Evolutionary conservation across 1,140 invertebrate genomes (phyloP).

Genomic region (Drosophila willistoni): DNA sequence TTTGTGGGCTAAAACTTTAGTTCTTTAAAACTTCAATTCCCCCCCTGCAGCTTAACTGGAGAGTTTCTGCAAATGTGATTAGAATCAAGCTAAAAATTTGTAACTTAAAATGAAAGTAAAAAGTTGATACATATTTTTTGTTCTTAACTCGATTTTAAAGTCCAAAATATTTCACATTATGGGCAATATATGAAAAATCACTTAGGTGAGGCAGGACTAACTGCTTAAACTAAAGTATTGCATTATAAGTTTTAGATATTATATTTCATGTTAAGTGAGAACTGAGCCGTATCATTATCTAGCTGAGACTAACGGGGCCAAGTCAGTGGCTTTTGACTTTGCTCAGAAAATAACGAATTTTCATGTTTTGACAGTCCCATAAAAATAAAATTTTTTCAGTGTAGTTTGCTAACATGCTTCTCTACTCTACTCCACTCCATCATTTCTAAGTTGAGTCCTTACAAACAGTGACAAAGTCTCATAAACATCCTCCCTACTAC

Average conservation of each 20-base stretch:
- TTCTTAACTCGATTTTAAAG: too few species aligned
- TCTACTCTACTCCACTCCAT: background rate
- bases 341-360: too few species aligned
- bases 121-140: background rate
- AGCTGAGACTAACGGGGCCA: too few species aligned
- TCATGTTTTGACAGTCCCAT: too few species aligned
- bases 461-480: slow-evolving; percentile 18
- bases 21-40: slow-evolving; percentile 31
- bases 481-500: slow-evolving; percentile 14
- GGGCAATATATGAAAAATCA: too few species aligned
- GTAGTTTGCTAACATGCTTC: background rate
- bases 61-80: slow-evolving; percentile 34
- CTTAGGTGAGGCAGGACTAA: too few species aligned
- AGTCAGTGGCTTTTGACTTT: too few species aligned
- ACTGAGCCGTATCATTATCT: too few species aligned
- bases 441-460: slow-evolving; percentile 18
- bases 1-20: slow-evolving; percentile 35
- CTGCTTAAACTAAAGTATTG: too few species aligned
- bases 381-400: background rate
- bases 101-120: background rate
- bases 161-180: too few species aligned
- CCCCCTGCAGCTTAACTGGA: slow-evolving; percentile 12
- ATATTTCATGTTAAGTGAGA: too few species aligned
- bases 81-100: slow-evolving; percentile 31
- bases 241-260: too few species aligned